phyloP scores from a whole-genome alignment of 2,797 vertebrate species.

The Myotis pilosus region DNA sequence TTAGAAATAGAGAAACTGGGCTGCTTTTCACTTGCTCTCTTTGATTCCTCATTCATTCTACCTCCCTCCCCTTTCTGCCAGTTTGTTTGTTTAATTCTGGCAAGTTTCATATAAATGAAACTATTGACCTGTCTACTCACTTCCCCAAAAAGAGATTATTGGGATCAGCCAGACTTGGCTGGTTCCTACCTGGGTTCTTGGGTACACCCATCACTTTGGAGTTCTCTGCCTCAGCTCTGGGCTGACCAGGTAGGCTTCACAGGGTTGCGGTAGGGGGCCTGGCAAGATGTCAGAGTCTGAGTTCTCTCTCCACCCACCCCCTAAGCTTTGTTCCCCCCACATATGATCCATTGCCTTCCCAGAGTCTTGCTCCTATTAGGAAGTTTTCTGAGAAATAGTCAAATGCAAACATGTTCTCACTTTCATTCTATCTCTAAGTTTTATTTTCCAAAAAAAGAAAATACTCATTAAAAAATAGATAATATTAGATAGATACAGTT shows the following conservation, averaged over 20 bases:
- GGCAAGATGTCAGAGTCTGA: neutral
- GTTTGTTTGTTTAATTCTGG: neutral
- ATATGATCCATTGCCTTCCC: neutral
- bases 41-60: neutral
- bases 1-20: neutral
- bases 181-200: neutral
- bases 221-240: neutral
- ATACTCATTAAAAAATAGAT: neutral
- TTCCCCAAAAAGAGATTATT: neutral
- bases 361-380: neutral
- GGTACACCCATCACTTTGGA: neutral
- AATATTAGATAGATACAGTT: neutral
- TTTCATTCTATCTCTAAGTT: constrained; percentile 47
- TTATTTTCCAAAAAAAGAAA: constrained; percentile 18
- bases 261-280: neutral
- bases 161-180: neutral
- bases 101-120: neutral
- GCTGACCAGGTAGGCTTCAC: neutral
- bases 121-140: too few relatives aligned
- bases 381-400: neutral
- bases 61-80: neutral
- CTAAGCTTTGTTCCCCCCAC: neutral
- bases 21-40: neutral
- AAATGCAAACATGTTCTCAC: neutral
- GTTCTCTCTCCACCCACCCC: neutral